A percentile compares a stretch with the other conserved stretches of the same genome.
Conservation (phyloP, 2,797 vertebrate species). For the Loriculus beryllinus region DNA sequence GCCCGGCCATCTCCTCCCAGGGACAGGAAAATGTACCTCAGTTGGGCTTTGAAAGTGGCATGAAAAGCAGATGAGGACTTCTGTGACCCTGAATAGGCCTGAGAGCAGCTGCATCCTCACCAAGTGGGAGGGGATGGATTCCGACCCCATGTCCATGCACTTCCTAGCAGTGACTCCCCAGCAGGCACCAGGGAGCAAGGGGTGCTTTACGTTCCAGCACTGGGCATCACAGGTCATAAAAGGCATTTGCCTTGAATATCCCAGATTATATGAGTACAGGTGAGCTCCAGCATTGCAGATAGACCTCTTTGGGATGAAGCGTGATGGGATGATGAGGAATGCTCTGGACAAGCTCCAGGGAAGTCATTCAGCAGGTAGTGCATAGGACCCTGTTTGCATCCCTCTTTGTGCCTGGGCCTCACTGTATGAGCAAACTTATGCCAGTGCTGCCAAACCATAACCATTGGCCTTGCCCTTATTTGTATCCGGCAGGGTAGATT, state of each 20-base stretch:
- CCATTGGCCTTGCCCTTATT: neutral
- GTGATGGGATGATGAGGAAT: neutral
- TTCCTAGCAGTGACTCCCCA: neutral
- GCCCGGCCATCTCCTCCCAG: neutral
- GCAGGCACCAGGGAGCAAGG: neutral
- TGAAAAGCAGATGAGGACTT: rapidly evolving
- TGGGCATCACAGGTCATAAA: neutral
- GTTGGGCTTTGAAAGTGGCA: rapidly evolving
- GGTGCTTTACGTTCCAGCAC: neutral
- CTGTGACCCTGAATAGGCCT: neutral
- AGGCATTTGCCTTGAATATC: neutral
- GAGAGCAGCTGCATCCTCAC: neutral
- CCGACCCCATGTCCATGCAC: rapidly evolving
- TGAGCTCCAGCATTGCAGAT: neutral
- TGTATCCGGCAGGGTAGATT: neutral
- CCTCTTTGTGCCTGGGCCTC: neutral
- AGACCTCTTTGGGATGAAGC: neutral
- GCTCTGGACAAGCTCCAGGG: neutral
- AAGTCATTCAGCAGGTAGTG: neutral
- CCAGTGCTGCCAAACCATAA: neutral
- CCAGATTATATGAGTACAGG: neutral
- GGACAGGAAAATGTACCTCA: neutral
- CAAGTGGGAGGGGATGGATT: neutral
- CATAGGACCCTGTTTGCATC: neutral
- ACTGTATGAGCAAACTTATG: neutral